These are phyloP conservation scores for Eupithecia exiguata DNA, from an alignment of 2,888 invertebrate species.

Conservation along the genomic window DNA sequence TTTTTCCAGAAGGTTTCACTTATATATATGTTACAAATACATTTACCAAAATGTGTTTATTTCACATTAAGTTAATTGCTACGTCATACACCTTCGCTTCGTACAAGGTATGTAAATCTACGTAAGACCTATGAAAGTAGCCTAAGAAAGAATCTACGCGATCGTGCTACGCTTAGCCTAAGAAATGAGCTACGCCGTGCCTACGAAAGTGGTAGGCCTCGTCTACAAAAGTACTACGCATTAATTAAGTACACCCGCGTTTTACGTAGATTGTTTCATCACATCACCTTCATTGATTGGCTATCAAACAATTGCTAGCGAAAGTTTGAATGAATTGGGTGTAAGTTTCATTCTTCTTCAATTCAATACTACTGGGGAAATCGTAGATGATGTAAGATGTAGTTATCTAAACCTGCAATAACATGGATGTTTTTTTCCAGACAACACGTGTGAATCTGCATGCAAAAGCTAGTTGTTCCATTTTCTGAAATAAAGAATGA, in stretches of 20 bases:
- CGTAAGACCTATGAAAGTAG: no score
- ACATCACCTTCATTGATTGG: background rate
- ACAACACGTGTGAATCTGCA: background rate
- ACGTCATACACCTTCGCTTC: no score
- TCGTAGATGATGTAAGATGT: background rate
- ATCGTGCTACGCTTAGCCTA: no score
- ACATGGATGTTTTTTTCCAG: background rate
- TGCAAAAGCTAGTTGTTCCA: background rate
- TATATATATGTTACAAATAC: no score
- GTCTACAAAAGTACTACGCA: no score
- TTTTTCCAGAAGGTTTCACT: background rate
- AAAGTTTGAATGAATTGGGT: background rate
- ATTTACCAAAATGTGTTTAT: background rate
- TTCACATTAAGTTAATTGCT: no score
- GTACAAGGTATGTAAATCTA: no score
- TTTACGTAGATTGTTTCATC: background rate
- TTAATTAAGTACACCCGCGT: background rate
- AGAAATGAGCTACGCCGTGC: no score
- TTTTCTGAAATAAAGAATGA: background rate
- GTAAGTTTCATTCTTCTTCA: background rate
- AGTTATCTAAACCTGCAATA: background rate
- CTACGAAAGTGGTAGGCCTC: no score
- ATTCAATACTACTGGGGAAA: background rate
- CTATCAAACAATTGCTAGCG: background rate
- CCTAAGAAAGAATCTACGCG: no score